phyloP scores from a whole-genome alignment of 2,113 vertebrate species.

The Arenaria interpres region DNA sequence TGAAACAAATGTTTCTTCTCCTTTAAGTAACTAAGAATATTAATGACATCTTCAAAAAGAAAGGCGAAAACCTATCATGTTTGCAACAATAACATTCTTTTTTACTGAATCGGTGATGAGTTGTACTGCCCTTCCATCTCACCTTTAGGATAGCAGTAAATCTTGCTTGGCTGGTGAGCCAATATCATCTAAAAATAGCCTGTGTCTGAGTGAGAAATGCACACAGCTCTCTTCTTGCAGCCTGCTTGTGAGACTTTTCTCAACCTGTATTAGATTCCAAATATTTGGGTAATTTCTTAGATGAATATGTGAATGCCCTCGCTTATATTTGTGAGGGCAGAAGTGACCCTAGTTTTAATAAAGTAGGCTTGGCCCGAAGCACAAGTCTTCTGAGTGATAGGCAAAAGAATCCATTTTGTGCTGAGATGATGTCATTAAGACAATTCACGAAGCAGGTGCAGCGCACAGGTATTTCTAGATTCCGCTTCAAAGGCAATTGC shows the following conservation, averaged over 20 bases:
- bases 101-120: background rate
- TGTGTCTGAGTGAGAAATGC: background rate
- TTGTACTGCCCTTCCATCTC: background rate
- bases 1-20: background rate
- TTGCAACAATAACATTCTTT: background rate
- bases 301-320: background rate
- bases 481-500: background rate
- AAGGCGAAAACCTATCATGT: background rate
- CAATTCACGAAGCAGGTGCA: background rate
- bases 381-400: background rate
- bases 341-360: background rate
- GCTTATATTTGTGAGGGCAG: background rate
- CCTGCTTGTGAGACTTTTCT: background rate
- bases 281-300: background rate
- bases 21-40: background rate
- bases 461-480: background rate
- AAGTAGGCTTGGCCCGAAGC: background rate
- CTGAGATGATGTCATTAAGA: background rate
- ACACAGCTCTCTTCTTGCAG: background rate
- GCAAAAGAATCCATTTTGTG: background rate
- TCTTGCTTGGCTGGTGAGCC: background rate
- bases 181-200: constrained; percentile 39
- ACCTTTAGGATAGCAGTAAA: constrained; percentile 26
- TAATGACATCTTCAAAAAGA: background rate
- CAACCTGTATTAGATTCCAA: background rate